Base-by-base conservation (phyloP, 1,140 invertebrate species). In the Drosophila eugracilis region DNA sequence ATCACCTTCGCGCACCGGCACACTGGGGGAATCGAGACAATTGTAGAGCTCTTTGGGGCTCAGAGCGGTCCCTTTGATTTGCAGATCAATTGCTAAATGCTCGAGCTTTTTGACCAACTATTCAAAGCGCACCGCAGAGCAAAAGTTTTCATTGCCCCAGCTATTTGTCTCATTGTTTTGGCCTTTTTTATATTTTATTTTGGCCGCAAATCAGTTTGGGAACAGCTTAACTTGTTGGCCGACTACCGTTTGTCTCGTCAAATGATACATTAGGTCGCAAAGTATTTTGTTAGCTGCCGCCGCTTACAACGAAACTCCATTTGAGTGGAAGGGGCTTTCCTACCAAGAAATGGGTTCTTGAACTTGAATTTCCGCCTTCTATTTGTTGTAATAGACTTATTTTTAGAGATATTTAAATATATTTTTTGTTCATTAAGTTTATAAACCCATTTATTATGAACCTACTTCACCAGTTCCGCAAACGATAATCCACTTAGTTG, bases 31-130 rank as follows among this genome's bases (percentile, higher is more conserved):
- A 84, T 59, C 44, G 34, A 83, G 79, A 78, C 79, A 83, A 83
- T 83, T 84, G 70, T 66, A 47, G 80, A 83, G 74, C 80, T 69
- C 42, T n/a, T n/a, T 42, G 41, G 55, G 39, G 75, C 58, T 74
- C 70, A 32, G 52, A 37, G 59, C 80, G 76, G 79, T 66, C 14
- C 45, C 80, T 85, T 85, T 85, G 80, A 85, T 85, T 80, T 30
- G 60, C 75, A 85, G 80, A 85, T 85, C 80, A 85, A 76, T 85
- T 77, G 80, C 80, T 80, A 80, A 85, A 86, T 76, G 76, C 65
- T 54, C 58, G 62, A 75, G 79, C 42, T 60, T 69, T 42, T 70
- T 55, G 47, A 70, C 24, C 50, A 30, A 67, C 75, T 24, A 67
- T 67, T 80, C 63, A 84, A 84, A 84, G 79, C 55, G 63, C 62